Base-by-base conservation (phyloP, 2,797 vertebrate species). In the Tolypeutes matacus region DNA sequence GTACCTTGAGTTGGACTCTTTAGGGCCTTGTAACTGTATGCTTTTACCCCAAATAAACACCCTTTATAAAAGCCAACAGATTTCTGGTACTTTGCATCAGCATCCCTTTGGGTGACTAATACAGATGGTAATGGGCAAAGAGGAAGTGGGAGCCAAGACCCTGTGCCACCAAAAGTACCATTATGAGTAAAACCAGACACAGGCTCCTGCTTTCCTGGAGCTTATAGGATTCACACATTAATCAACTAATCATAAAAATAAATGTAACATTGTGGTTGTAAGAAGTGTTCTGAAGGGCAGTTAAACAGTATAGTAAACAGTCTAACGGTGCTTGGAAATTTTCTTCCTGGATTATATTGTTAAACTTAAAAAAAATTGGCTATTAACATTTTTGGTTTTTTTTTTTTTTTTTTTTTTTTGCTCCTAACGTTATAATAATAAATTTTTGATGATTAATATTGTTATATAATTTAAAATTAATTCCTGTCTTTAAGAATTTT, bases 391-490 rank as follows among this genome's bases (percentile, higher is more conserved):
- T 67, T n/a, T 29, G 13, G 6, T 9, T 46, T 46, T 46, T 29
- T 31, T 65, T 39, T 39, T 39, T 9, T 46, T 46, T 46, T 9
- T 46, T 46, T 46, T 29, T 31, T 65, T 39, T 39, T 39, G 39
- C 62, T 29, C 29, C 31, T 29, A 65, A 65, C 4, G 31, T 65
- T 65, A 12, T 31, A 60, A 72, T 75, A 95, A 90, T 80, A 86
- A 42, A 62, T 81, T 65, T 72, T 7, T 69, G 56, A 49, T 46
- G 3, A 82, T 76, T 93, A 95, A 78, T 87, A 95, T 56, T 87
- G 91, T 86, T n/a, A 87, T 92, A n/a, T 62, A 60, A 92, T 89
- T 96, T 93, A 42, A 65, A 70, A 67, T 89, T 56, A 72, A 25
- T 85, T 51, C 56, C n/a, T 86, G 21, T 70, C 76, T 90, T 86